phyloP scores from a whole-genome alignment of 2,888 invertebrate genomes.

The Scaptomyza caliginosa region DNA sequence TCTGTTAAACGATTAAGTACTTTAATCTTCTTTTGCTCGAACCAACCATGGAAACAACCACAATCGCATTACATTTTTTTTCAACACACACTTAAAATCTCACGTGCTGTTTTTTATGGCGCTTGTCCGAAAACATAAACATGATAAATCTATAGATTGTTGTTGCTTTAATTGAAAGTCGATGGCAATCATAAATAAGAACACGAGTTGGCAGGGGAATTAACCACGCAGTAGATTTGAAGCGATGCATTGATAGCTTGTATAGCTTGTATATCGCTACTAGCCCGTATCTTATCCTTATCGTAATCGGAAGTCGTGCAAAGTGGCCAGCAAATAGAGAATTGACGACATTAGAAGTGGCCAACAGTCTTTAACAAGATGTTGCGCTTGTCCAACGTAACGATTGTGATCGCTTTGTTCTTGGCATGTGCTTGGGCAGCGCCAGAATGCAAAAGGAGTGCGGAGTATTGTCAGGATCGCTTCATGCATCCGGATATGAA shows the following conservation, averaged over 20 bases:
- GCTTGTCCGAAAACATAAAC: neutral
- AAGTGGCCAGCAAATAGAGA: neutral
- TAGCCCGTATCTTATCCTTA: conserved; percentile 62
- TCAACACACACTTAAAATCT: conserved; percentile 22
- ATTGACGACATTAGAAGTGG: neutral
- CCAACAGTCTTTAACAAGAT: conserved; percentile 56
- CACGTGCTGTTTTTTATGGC: conserved; percentile 59
- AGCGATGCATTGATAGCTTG: conserved; percentile 31
- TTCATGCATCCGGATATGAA: conserved; percentile 79
- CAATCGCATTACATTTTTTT: neutral
- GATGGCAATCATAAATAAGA: conserved; percentile 57
- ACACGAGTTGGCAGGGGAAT: conserved; percentile 46
- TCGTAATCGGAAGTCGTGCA: conserved; percentile 22
- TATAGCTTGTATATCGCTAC: too few relatives aligned
- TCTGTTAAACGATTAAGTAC: conserved; percentile 38
- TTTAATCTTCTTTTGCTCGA: neutral
- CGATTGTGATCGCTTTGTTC: conserved; percentile 30
- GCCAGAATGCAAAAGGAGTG: conserved; percentile 66
- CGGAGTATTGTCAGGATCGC: conserved; percentile 75
- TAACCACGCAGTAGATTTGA: conserved; percentile 42
- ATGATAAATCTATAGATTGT: conserved; percentile 67
- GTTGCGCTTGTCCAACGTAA: conserved; percentile 52
- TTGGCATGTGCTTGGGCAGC: conserved; percentile 38
- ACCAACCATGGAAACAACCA: neutral
- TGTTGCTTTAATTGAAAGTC: conserved; percentile 5